Base-by-base conservation (phyloP, 2,888 invertebrate species). In the Pandemis heparana region DNA sequence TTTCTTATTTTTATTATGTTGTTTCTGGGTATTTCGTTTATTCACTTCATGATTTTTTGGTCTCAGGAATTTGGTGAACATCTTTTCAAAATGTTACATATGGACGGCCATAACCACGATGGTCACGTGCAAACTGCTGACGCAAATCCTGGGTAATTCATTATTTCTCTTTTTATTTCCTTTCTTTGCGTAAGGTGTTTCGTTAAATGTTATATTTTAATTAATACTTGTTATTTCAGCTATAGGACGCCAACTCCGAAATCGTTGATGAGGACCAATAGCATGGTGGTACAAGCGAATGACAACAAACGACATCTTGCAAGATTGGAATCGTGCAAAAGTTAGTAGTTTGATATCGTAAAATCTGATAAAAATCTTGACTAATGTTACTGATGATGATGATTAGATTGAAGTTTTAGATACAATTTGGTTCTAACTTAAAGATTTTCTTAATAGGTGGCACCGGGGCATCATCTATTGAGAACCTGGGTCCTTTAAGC, bases 251-350 rank as follows among this genome's bases (percentile, higher is more conserved):
- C 96, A 66, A 97, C 97, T 62, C 97, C 98, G 6, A 98, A 97
- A 87, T 97, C 98, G 10, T 96, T 98, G 87, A 97, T 98, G 92
- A 97, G 98, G 89, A 97, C 97, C 69, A 98, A 97, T 89, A 98
- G 98, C 78, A 78, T 92, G 5, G 85, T 92, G 82, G 83, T 88
- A 38, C 85, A 92, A n/a, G 86, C 84, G 68, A 85, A 86, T 70
- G 89, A 89, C 78, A 88, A 86, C 95, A 97, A 90, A 95, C 87
- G 92, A 79, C 94, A 95, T 97, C 61, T 74, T 59, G 70, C 73
- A 1, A 53, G 75, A 16, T 61, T 75, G 60, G 75, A 75, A 62
- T 75, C 75, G 3, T 70, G 74, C 59, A 93, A 88, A 85, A 93
- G 89, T 96, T 95, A 91, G 86, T 23, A 32, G 39, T 5, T 18